Evolutionary conservation across 2,888 invertebrate genomes (phyloP).

Genomic region (Oligia latruncula): DNA sequence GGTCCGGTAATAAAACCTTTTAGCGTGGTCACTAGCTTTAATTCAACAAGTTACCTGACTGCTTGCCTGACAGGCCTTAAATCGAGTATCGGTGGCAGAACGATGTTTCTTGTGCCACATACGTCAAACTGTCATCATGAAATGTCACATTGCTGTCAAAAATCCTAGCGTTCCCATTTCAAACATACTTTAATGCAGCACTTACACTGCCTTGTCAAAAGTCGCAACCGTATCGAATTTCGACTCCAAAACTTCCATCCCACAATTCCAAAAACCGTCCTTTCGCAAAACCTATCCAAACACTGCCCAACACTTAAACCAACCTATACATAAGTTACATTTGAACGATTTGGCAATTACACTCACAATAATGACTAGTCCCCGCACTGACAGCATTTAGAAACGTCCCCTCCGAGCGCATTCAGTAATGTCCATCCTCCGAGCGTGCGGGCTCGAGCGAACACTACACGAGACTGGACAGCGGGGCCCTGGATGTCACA

Average conservation of each 20-base stretch:
- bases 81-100: background rate
- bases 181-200: background rate
- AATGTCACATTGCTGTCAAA: conserved; percentile 15
- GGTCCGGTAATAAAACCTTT: conserved; percentile 43
- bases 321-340: conserved; percentile 68
- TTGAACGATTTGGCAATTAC: conserved; percentile 82
- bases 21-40: conserved; percentile 41
- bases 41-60: conserved; percentile 56
- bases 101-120: background rate
- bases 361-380: conserved; percentile 72
- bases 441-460: conserved; percentile 81
- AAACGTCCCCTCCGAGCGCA: conserved; percentile 65
- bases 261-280: background rate
- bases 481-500: conserved; percentile 91
- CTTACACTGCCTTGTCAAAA: background rate
- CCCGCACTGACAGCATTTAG: conserved; percentile 67
- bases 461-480: conserved; percentile 92
- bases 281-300: conserved; percentile 32
- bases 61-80: background rate
- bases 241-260: background rate
- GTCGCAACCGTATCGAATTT: background rate
- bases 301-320: conserved; percentile 55
- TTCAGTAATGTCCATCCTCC: conserved; percentile 74
- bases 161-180: background rate
- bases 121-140: background rate